Base-by-base conservation (phyloP, 2,113 vertebrate species). In the Alethe castanea region DNA sequence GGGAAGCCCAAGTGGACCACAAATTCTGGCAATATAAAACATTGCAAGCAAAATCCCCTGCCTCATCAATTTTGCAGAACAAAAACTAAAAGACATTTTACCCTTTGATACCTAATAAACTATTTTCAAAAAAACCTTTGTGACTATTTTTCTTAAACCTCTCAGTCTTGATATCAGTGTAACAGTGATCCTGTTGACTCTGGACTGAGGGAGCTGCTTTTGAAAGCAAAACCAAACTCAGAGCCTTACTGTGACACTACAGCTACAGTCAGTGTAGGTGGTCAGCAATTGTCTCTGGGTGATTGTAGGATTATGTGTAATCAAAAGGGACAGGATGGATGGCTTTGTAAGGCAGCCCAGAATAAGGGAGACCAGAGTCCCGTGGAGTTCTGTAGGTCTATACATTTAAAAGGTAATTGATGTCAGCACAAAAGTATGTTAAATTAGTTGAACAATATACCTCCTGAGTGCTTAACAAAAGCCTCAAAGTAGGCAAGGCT, bases 351-450 rank as follows among this genome's bases (percentile, higher is more conserved):
- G 29, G 79, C 74, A 80, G 84, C 66, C 66, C 59, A 77, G 56
- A 80, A 62, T 42, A 73, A 82, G 28, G 50, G 71, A 87, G 61
- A 62, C 22, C 36, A 14, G 52, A 52, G 31, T 76, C 57, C 66
- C 40, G 28, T 11, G 48, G 44, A 67, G 44, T 54, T 80, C 28
- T n/a, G 9, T 38, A 60, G 61, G 66, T 35, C 78, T 67, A 14
- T 61, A 54, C 53, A 23, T 70, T 77, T 87, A 47, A 87, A 95
- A 96, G 73, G 31, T 38, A 66, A 90, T 50, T 50, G 64, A 91
- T 53, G 62, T 69, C 53, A 93, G 81, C 66, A 83, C 36, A 56
- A 60, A 91, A 73, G 36, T 28, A 40, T 31, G 53, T 57, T 81
- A 53, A 76, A 87, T 86, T 66, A 88, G 42, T 69, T 24, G 65